Evolutionary conservation across 2,113 vertebrate genomes (phyloP).

Genomic region (Centropus unirufus): DNA sequence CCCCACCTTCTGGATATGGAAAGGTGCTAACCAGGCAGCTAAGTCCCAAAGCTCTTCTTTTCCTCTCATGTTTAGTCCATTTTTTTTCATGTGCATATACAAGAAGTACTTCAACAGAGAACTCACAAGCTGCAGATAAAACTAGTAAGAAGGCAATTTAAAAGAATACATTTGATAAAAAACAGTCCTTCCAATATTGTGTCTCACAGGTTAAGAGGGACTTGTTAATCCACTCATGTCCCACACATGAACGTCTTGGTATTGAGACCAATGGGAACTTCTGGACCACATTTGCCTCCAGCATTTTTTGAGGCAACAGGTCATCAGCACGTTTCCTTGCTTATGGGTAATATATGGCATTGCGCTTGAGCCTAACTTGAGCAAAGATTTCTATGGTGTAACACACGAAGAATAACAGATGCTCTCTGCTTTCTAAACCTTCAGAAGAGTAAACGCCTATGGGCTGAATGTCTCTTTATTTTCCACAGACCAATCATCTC

Average conservation of each 20-base stretch:
- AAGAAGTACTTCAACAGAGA: background rate
- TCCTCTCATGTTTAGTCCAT: background rate
- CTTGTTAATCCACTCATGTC: background rate
- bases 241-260: constrained; percentile 11
- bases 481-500: background rate
- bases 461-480: background rate
- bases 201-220: constrained; percentile 24
- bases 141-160: background rate
- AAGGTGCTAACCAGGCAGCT: background rate
- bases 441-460: background rate
- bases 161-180: background rate
- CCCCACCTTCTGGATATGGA: background rate
- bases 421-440: background rate
- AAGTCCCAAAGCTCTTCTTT: background rate
- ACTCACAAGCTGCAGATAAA: background rate
- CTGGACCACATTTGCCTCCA: background rate
- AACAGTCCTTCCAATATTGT: background rate
- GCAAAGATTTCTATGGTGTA: background rate
- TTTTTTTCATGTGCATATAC: background rate
- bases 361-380: background rate
- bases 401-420: background rate
- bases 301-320: background rate
- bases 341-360: background rate
- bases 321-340: rapidly evolving
- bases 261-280: rapidly evolving